phyloP scores from a whole-genome alignment of 2,888 invertebrate species.

The Dimorphilus gyrociliatus region DNA sequence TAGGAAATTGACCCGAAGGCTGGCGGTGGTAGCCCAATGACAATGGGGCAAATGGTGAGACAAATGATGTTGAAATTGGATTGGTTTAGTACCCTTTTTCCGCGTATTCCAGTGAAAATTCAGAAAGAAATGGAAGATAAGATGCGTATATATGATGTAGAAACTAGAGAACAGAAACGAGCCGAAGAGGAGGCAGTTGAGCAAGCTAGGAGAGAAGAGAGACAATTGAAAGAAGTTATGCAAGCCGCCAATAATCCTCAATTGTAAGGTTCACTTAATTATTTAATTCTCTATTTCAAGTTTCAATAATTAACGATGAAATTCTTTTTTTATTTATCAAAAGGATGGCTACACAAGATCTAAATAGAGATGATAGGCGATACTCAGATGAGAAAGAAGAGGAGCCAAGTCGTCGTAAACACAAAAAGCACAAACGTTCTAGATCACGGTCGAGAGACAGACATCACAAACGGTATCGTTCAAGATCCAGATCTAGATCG shows the following conservation, averaged over 20 bases:
- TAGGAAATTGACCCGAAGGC: slow-evolving; percentile 90
- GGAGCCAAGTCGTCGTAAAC: neutral
- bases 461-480: slow-evolving; percentile 1
- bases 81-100: slow-evolving; percentile 97
- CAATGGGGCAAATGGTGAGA: slow-evolving; percentile 75
- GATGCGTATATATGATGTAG: slow-evolving; percentile 25
- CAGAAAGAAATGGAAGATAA: slow-evolving; percentile 70
- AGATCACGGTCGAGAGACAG: slow-evolving; percentile 2
- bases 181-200: slow-evolving; percentile 4
- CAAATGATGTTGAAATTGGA: slow-evolving; percentile 88
- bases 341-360: no score
- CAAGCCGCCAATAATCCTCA: no score
- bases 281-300: no score
- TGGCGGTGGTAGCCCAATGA: slow-evolving; percentile 81
- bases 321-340: no score
- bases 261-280: no score
- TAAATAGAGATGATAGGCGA: neutral
- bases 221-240: neutral
- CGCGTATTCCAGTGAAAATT: slow-evolving; percentile 93
- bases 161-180: slow-evolving; percentile 3
- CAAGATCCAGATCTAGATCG: no score
- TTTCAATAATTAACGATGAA: no score
- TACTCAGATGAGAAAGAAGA: neutral
- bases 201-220: neutral
- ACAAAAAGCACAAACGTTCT: neutral